Evolutionary conservation across 2,888 invertebrate genomes (phyloP).

Genomic region (Chymomyza fuscimana): DNA sequence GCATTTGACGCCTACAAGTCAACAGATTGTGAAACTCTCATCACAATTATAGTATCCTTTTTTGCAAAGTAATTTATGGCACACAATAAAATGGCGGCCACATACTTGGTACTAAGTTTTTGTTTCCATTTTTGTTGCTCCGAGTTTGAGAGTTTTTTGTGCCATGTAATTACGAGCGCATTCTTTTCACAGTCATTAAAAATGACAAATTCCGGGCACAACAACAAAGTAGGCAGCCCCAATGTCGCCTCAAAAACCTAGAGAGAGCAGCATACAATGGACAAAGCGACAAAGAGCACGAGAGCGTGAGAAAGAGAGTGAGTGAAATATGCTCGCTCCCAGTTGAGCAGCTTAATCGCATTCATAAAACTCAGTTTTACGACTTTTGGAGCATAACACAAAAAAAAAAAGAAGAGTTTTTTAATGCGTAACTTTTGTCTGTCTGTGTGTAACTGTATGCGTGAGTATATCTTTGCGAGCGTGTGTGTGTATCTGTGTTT

Average conservation of each 20-base stretch:
- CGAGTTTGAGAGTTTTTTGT: constrained; percentile 23
- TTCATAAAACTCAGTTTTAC: constrained; percentile 72
- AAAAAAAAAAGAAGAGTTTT: constrained; percentile 37
- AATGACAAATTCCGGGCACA: constrained; percentile 68
- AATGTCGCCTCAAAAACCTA: constrained; percentile 8
- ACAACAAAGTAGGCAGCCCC: constrained; percentile 53
- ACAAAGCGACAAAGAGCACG: constrained; percentile 11
- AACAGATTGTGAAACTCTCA: neutral
- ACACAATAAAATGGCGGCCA: constrained; percentile 54
- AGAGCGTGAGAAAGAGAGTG: constrained; percentile 5
- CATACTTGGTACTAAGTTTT: constrained; percentile 33
- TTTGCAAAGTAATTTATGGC: constrained; percentile 56
- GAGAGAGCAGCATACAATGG: neutral
- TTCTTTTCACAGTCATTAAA: constrained; percentile 70
- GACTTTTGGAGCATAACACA: constrained; percentile 56
- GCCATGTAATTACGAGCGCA: constrained; percentile 67
- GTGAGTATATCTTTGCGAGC: no score
- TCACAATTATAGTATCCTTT: neutral
- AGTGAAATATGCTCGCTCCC: constrained; percentile 65
- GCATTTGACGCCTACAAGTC: neutral
- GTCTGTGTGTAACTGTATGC: neutral
- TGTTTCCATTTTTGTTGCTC: neutral
- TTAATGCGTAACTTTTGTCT: constrained; percentile 54
- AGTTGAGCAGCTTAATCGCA: constrained; percentile 72
- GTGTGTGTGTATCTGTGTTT: neutral